These are phyloP conservation scores for Loris lydekkerianus DNA, from an alignment of 2,797 vertebrate genomes.

Conservation along the genomic window DNA sequence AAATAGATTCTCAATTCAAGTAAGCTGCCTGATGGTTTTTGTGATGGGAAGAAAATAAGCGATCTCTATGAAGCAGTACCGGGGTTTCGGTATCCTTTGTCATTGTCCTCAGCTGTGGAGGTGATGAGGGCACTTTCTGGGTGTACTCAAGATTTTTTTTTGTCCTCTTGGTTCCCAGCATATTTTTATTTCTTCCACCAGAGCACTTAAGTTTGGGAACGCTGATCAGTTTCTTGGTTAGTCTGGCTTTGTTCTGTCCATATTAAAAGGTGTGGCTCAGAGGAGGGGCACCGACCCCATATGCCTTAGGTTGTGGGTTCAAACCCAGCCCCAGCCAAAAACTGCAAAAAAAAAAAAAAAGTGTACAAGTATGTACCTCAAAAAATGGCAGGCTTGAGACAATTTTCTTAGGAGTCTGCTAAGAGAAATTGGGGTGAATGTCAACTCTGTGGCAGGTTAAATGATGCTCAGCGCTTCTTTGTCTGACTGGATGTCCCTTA, in stretches of 20 bases:
- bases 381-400: neutral
- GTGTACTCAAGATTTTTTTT: neutral
- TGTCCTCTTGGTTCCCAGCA: neutral
- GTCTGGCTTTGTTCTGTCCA: neutral
- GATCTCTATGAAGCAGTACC: neutral
- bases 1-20: neutral
- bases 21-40: neutral
- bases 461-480: constrained; percentile 51
- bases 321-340: too few relatives aligned
- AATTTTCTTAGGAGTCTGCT: neutral
- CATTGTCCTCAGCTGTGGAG: neutral
- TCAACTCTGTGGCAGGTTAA: neutral
- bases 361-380: neutral
- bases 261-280: neutral
- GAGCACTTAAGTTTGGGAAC: constrained; percentile 26
- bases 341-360: too few relatives aligned
- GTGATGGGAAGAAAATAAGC: neutral
- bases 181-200: neutral
- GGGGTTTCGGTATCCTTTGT: neutral
- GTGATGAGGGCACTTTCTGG: neutral
- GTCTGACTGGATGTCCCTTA: constrained; percentile 44
- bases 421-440: constrained; percentile 52
- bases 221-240: neutral
- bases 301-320: too few relatives aligned
- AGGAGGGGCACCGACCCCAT: too few relatives aligned